Evolutionary conservation across 1,140 invertebrate species (phyloP).

Genomic region (Lasioglossum albipes): DNA sequence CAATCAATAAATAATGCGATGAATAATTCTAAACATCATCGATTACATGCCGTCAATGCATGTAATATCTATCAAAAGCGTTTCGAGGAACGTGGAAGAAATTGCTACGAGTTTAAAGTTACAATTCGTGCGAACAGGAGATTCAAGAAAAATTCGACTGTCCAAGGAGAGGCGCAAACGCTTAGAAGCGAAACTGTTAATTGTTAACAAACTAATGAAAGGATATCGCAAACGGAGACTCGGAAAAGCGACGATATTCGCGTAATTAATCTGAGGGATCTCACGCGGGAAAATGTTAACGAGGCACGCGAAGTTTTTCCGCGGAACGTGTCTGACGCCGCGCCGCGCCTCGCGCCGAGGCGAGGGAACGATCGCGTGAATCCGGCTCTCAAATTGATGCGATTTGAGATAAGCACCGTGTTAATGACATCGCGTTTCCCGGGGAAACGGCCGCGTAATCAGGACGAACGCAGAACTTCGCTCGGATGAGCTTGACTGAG

Average conservation of each 20-base stretch:
- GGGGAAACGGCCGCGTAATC: constrained; percentile 37
- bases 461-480: constrained; percentile 21
- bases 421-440: constrained; percentile 42
- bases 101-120: too few relatives aligned
- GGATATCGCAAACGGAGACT: not conserved
- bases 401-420: constrained; percentile 43
- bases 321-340: not conserved
- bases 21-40: too few relatives aligned
- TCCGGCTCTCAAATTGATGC: constrained; percentile 42
- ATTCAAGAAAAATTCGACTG: too few relatives aligned
- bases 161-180: too few relatives aligned
- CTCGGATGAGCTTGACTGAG: constrained; percentile 3
- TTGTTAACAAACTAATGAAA: not conserved
- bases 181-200: not conserved
- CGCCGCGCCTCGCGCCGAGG: not conserved
- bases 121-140: too few relatives aligned
- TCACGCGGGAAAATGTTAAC: constrained; percentile 9
- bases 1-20: too few relatives aligned
- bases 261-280: constrained; percentile 27
- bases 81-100: too few relatives aligned
- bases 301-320: constrained; percentile 32
- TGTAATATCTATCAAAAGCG: too few relatives aligned
- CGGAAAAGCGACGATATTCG: not conserved
- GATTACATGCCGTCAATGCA: too few relatives aligned
- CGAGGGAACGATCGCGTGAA: constrained; percentile 20